phyloP scores from a whole-genome alignment of 37 sponge, comb jelly and placozoan species.

The Agelas oroides region DNA sequence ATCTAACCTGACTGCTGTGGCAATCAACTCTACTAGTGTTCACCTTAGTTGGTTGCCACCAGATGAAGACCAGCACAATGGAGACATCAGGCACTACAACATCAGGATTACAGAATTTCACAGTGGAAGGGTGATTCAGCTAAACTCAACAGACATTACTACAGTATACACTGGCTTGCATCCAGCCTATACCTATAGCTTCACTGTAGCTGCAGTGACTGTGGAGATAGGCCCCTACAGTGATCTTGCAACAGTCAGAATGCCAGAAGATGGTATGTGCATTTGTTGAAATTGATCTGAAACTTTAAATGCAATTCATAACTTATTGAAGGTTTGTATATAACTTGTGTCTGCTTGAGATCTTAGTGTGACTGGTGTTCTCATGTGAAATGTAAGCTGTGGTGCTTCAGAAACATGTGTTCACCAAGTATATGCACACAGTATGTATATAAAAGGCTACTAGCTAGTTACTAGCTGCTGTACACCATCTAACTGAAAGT shows the following conservation, averaged over 20 bases:
- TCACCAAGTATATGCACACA: too few relatives aligned
- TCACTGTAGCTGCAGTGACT: slow-evolving; percentile 37
- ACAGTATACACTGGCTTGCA: not conserved
- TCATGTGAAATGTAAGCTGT: too few relatives aligned
- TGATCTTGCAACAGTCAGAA: not conserved
- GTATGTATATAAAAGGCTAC: too few relatives aligned
- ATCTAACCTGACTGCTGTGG: not conserved
- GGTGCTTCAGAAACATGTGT: too few relatives aligned
- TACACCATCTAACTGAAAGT: too few relatives aligned
- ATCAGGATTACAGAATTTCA: not conserved
- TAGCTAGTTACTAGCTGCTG: too few relatives aligned
- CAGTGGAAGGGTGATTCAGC: not conserved
- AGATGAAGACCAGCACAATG: slow-evolving; percentile 2
- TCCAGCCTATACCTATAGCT: slow-evolving; percentile 40
- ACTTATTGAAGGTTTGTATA: too few relatives aligned
- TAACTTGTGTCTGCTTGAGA: too few relatives aligned
- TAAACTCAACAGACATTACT: not conserved
- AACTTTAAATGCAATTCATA: too few relatives aligned
- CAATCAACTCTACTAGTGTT: not conserved
- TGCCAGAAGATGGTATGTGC: not conserved
- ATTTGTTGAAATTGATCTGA: too few relatives aligned
- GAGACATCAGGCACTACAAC: not conserved
- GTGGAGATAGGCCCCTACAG: slow-evolving; percentile 32
- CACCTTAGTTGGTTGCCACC: slow-evolving; percentile 19
- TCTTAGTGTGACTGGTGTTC: too few relatives aligned